phyloP scores from a whole-genome alignment of 2,113 vertebrate species.

The Elephas maximus region DNA sequence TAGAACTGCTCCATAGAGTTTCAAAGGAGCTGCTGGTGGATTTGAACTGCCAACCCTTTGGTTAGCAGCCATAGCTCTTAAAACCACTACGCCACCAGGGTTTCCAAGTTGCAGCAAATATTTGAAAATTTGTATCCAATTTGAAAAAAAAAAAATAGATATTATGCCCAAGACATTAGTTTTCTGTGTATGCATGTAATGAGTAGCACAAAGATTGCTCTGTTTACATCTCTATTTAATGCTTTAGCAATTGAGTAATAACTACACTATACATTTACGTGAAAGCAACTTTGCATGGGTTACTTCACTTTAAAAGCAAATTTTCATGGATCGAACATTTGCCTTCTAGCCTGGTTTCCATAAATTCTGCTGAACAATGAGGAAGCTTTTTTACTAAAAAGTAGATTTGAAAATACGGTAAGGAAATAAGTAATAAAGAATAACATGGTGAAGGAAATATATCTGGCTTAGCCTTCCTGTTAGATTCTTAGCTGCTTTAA shows the following conservation, averaged over 20 bases:
- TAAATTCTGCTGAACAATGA: not conserved
- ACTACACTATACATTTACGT: not conserved
- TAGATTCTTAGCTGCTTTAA: not conserved
- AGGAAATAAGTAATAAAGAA: not conserved
- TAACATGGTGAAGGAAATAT: not conserved
- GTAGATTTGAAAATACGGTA: not conserved
- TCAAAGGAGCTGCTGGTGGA: no score
- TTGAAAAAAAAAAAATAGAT: not conserved
- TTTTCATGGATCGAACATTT: not conserved
- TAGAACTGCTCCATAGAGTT: no score
- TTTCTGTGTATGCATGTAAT: not conserved
- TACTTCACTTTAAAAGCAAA: not conserved
- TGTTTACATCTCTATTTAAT: not conserved
- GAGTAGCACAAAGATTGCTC: not conserved
- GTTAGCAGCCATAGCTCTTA: no score
- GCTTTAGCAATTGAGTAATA: conserved; percentile 27
- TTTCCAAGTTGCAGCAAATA: not conserved
- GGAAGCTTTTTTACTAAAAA: not conserved
- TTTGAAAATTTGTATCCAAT: not conserved
- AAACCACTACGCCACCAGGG: no score
- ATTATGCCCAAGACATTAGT: not conserved
- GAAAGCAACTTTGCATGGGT: not conserved
- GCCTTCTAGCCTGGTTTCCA: not conserved
- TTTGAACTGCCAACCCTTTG: no score
- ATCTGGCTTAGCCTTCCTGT: not conserved